phyloP scores from a whole-genome alignment of 2,113 vertebrate species.

The Acinonyx jubatus region DNA sequence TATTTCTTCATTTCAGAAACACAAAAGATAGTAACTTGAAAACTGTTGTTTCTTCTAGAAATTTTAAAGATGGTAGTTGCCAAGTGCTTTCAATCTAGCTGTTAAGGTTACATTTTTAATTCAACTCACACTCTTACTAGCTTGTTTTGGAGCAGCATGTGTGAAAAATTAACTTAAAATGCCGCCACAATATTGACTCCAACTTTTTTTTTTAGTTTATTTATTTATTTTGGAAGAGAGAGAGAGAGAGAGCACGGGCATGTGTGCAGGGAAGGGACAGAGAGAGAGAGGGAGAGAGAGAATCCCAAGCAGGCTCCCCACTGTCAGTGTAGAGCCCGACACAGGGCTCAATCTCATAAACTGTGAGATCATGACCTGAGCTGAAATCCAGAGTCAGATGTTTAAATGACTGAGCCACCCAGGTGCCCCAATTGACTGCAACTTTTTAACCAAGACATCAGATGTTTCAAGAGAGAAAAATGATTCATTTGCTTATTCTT shows the following conservation, averaged over 20 bases:
- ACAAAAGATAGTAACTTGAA: neutral
- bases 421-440: neutral
- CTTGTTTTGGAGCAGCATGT: neutral
- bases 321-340: too few relatives aligned
- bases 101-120: slow-evolving; percentile 6
- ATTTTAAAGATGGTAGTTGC: neutral
- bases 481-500: neutral
- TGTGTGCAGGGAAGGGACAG: too few relatives aligned
- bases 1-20: slow-evolving; percentile 12
- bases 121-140: neutral
- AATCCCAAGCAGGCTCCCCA: too few relatives aligned
- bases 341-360: too few relatives aligned
- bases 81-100: neutral
- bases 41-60: neutral
- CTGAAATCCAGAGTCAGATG: too few relatives aligned
- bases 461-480: neutral
- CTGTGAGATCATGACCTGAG: too few relatives aligned
- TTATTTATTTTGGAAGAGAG: too few relatives aligned
- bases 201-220: neutral
- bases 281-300: too few relatives aligned
- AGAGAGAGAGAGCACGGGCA: too few relatives aligned
- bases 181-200: neutral
- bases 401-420: too few relatives aligned
- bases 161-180: neutral
- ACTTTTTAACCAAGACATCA: neutral